Percentiles rank a stretch among this genome's conserved stretches.
These are phyloP conservation scores for Octopus sinensis DNA, from an alignment of 1,140 invertebrate species.

Conservation along the genomic window DNA sequence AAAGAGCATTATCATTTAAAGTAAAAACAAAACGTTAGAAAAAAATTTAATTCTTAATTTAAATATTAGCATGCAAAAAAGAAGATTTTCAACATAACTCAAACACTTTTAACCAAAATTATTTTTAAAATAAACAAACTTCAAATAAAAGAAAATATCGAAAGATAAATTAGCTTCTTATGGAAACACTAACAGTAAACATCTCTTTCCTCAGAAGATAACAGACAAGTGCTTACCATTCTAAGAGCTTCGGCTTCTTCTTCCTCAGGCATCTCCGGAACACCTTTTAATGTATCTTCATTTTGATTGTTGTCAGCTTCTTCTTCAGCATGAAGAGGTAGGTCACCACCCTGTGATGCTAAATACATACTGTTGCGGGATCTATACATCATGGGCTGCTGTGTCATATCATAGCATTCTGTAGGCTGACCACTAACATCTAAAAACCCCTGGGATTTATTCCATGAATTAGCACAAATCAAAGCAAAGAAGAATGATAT, in stretches of 20 bases:
- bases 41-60: too few species aligned
- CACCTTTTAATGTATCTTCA: slow-evolving; percentile 31
- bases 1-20: too few species aligned
- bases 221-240: slow-evolving; percentile 26
- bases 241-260: slow-evolving; percentile 41
- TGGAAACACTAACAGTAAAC: too few species aligned
- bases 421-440: slow-evolving; percentile 28
- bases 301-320: slow-evolving; percentile 23
- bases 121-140: too few species aligned
- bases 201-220: too few species aligned
- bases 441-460: slow-evolving; percentile 32
- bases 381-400: slow-evolving; percentile 37
- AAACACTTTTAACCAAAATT: too few species aligned
- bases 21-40: too few species aligned
- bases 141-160: too few species aligned
- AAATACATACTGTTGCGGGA: slow-evolving; percentile 41
- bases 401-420: slow-evolving; percentile 31
- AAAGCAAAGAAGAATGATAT: slow-evolving; percentile 27
- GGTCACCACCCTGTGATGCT: slow-evolving; percentile 24
- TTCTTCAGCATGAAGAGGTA: slow-evolving; percentile 22
- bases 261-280: slow-evolving; percentile 40
- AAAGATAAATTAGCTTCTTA: too few species aligned
- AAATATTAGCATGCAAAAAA: too few species aligned
- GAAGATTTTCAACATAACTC: too few species aligned
- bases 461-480: slow-evolving; percentile 33